Percentiles rank a stretch among this genome's conserved stretches.
phyloP scores from a whole-genome alignment of 2,888 invertebrate species.

The Sphaerophoria rueppellii region DNA sequence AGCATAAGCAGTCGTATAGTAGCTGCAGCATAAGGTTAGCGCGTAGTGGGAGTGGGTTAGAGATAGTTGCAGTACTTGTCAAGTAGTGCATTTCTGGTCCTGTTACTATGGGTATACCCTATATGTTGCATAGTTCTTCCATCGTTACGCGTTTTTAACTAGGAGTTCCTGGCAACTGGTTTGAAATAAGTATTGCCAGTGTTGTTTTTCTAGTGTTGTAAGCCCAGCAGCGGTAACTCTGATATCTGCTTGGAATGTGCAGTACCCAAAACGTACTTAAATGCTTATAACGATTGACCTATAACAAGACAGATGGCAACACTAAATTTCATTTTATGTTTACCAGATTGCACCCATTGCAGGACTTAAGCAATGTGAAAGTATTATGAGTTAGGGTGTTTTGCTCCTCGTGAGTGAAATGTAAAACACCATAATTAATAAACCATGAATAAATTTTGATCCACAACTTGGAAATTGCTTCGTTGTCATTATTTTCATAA shows the following conservation, averaged over 20 bases:
- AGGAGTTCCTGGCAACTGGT: constrained; percentile 11
- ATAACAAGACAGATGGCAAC: not conserved
- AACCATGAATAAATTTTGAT: constrained; percentile 72
- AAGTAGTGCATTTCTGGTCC: constrained; percentile 33
- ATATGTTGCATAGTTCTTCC: constrained; percentile 1
- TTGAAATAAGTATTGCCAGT: not conserved
- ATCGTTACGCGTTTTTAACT: constrained; percentile 40
- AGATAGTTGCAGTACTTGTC: constrained; percentile 35
- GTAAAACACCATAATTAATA: constrained; percentile 72
- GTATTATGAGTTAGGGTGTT: constrained; percentile 21
- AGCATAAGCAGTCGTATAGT: not conserved
- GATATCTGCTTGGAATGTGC: too few relatives aligned
- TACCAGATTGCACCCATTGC: constrained; percentile 14
- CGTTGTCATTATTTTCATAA: constrained; percentile 46
- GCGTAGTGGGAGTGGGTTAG: not conserved
- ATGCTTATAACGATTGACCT: too few relatives aligned
- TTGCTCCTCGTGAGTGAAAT: constrained; percentile 45
- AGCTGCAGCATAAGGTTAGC: not conserved
- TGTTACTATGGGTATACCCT: constrained; percentile 9
- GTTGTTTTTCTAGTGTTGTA: not conserved
- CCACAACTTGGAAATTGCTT: constrained; percentile 59
- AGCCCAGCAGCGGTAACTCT: not conserved
- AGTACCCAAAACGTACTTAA: too few relatives aligned
- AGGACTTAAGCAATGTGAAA: not conserved
- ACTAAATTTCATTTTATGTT: constrained; percentile 26